Evolutionary conservation across 2,797 vertebrate species (phyloP).

Genomic region (Crenichthys baileyi): DNA sequence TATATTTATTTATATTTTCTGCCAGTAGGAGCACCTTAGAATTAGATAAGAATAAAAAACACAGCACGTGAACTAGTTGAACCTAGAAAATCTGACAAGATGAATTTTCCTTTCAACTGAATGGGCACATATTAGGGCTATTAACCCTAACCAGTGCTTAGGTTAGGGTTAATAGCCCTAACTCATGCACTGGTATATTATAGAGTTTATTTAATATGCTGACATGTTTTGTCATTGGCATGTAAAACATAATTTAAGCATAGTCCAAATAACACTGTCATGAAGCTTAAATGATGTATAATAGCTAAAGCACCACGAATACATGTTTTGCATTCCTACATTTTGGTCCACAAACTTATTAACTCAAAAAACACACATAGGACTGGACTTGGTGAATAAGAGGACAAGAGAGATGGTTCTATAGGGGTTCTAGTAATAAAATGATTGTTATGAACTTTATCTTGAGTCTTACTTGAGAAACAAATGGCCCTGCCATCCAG

Average conservation of each 20-base stretch:
- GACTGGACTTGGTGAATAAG: constrained; percentile 18
- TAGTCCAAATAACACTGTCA: not conserved
- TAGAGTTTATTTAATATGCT: not conserved
- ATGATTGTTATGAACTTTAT: constrained; percentile 73
- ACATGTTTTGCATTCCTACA: constrained; percentile 1
- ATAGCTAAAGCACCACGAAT: not conserved
- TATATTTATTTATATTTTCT: too few relatives aligned
- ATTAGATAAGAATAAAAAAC: not conserved
- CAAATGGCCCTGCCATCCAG: constrained; percentile 70
- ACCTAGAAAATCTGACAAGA: not conserved
- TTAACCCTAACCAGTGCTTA: too few relatives aligned
- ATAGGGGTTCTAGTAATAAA: constrained; percentile 55
- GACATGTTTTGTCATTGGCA: not conserved
- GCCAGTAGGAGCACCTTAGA: not conserved
- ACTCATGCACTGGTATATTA: not conserved
- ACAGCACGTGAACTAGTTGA: not conserved
- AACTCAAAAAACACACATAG: constrained; percentile 15
- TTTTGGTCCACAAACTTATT: constrained; percentile 17
- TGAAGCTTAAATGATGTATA: constrained; percentile 8
- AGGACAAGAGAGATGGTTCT: constrained; percentile 46
- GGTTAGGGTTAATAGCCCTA: not conserved
- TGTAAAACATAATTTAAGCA: not conserved
- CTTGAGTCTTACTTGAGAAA: constrained; percentile 67
- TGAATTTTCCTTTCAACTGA: not conserved
- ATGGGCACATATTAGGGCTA: too few relatives aligned